Evolutionary conservation across 2,797 vertebrate species (phyloP), one percentile per base, ranked within the genome.

Genomic region (Crocodylus rhombifer): DNA sequence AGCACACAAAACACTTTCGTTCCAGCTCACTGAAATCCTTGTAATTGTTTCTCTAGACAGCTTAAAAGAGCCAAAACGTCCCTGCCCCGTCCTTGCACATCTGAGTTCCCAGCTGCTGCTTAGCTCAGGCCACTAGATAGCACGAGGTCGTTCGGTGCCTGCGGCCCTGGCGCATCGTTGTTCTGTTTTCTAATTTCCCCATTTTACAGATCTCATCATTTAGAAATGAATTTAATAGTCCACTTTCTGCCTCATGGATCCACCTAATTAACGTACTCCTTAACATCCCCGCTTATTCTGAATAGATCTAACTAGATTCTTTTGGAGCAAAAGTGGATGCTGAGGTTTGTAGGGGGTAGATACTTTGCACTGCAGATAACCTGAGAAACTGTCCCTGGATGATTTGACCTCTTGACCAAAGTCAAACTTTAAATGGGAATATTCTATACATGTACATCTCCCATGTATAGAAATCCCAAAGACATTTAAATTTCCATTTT

Each of bases 141-240:
- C 69, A 42, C 69, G 42, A 71, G 69, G 21, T 71, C 33, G 25
- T 20, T 90, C 51, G 75, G 79, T 84, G 75, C 74, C 60, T 84
- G 86, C 89, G 63, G 26, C 56, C 77, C 14, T 87, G 61, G 30
- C 51, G 86, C 20, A 82, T 86, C 30, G 89, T 63, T 86, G 76
- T 91, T 62, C 28, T 57, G 89, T 86, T 93, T 86, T 75, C 81
- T 30, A 77, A 14, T 25, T 89, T 86, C 65, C 86, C 71, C 91
- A 61, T 18, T 18, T 79, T 94, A 81, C 87, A 93, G 79, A 65
- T 74, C 87, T 80, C 57, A 62, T 91, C 86, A 91, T 91, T 90
- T 93, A 88, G 79, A 82, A 61, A 94, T 73, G 88, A 94, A 25
- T 28, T 87, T 90, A 93, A 78, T 78, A 65, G 17, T 75, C 67